These are phyloP conservation scores for Tryphoninae sp. DNA, from an alignment of 2,888 invertebrate genomes.

Conservation along the genomic window DNA sequence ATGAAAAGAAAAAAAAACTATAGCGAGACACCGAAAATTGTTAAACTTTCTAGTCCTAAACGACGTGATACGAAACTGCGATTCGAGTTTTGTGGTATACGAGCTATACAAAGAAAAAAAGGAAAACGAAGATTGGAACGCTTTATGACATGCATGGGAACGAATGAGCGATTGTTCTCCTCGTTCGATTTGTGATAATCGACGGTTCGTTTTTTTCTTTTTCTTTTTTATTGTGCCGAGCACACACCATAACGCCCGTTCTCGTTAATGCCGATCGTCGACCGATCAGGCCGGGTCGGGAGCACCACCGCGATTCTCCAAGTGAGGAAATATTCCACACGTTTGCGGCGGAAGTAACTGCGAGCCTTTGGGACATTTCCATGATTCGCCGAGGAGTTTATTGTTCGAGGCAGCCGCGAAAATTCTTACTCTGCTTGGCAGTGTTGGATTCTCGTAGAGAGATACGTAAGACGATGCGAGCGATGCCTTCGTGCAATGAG, in stretches of 20 bases:
- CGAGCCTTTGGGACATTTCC: conserved; percentile 70
- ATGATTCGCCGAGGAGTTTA: conserved; percentile 65
- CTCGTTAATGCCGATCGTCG: conserved; percentile 50
- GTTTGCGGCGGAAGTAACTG: conserved; percentile 61
- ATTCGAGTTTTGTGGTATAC: conserved; percentile 47
- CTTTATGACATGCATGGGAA: conserved; percentile 2
- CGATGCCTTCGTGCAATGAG: conserved; percentile 73
- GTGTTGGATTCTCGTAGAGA: conserved; percentile 67
- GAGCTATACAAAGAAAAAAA: conserved; percentile 23
- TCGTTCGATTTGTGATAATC: conserved; percentile 46
- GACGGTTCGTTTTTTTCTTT: conserved; percentile 23
- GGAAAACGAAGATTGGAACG: conserved; percentile 6
- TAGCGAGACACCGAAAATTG: conserved; percentile 55
- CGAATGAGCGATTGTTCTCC: conserved; percentile 24
- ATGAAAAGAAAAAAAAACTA: conserved; percentile 50
- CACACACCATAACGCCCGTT: neutral
- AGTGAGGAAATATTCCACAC: conserved; percentile 70
- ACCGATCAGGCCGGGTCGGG: conserved; percentile 33
- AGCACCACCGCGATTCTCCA: conserved; percentile 52
- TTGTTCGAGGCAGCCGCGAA: conserved; percentile 67
- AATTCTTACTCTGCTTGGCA: conserved; percentile 70
- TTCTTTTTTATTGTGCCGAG: neutral
- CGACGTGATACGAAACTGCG: conserved; percentile 55
- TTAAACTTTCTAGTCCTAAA: conserved; percentile 74
- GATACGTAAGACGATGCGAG: conserved; percentile 71